A percentile compares a stretch with the other conserved stretches of the same genome.
These are phyloP conservation scores for Aspidapion aeneum DNA, from an alignment of 2,888 invertebrate genomes.

Conservation along the genomic window DNA sequence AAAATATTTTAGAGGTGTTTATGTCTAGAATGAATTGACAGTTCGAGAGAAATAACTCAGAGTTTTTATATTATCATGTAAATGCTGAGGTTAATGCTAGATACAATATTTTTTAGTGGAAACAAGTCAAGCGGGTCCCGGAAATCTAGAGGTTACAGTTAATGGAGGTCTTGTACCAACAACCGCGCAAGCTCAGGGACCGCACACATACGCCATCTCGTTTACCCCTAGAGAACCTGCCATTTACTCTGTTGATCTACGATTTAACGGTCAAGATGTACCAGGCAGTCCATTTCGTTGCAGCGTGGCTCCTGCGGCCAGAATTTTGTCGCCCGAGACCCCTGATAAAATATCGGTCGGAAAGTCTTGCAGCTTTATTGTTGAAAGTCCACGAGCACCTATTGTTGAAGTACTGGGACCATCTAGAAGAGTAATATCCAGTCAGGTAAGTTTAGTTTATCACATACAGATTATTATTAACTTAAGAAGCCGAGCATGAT, in stretches of 20 bases:
- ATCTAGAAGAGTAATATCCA: constrained; percentile 66
- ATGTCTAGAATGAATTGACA: no score
- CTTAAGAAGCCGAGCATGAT: background rate
- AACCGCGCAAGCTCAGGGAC: constrained; percentile 94
- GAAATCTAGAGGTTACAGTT: constrained; percentile 97
- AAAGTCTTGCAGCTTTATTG: constrained; percentile 76
- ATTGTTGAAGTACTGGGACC: constrained; percentile 79
- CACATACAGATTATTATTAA: background rate
- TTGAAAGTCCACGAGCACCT: constrained; percentile 81
- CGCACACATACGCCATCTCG: constrained; percentile 94
- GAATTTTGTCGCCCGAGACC: constrained; percentile 78
- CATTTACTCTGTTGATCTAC: constrained; percentile 88
- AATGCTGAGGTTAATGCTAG: background rate
- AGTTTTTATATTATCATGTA: background rate
- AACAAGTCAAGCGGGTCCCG: constrained; percentile 97
- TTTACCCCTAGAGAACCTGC: constrained; percentile 92
- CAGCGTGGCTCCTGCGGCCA: constrained; percentile 75
- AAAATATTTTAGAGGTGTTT: no score
- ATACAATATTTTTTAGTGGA: constrained; percentile 74
- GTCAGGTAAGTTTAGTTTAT: constrained; percentile 47
- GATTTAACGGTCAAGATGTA: constrained; percentile 95
- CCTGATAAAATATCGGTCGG: constrained; percentile 89
- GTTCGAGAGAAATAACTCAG: background rate
- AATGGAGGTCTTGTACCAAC: constrained; percentile 97
- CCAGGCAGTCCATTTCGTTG: constrained; percentile 87